Percentiles rank a stretch among this genome's conserved stretches.
Evolutionary conservation across 2,888 invertebrate species (phyloP).

Genomic region (Volucella inanis): DNA sequence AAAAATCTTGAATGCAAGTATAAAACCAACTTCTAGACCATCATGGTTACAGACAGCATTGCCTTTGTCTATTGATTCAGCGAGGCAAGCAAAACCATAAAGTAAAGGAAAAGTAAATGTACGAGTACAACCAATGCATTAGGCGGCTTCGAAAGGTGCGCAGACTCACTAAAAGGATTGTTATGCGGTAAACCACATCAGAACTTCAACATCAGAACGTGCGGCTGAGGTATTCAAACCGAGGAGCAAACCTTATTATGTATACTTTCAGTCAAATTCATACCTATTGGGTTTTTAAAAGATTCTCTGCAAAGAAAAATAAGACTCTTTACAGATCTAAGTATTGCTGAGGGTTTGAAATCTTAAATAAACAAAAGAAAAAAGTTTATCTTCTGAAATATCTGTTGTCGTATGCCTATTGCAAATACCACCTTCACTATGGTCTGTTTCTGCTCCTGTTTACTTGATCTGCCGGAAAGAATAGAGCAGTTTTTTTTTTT

Average conservation of each 20-base stretch:
- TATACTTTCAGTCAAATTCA: conserved; percentile 58
- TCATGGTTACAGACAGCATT: conserved; percentile 60
- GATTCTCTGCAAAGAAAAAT: too few relatives aligned
- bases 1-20: background rate
- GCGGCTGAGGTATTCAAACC: conserved; percentile 21
- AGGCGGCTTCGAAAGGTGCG: conserved; percentile 66
- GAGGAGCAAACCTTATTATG: conserved; percentile 22
- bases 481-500: conserved; percentile 40
- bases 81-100: conserved; percentile 63
- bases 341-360: too few relatives aligned
- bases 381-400: too few relatives aligned
- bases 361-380: too few relatives aligned
- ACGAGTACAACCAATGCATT: conserved; percentile 36
- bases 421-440: conserved; percentile 13
- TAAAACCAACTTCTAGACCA: conserved; percentile 57
- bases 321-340: too few relatives aligned
- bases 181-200: conserved; percentile 73
- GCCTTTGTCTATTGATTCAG: conserved; percentile 71
- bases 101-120: conserved; percentile 56
- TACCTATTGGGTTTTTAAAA: conserved; percentile 27
- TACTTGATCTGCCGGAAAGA: conserved; percentile 35
- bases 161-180: conserved; percentile 74
- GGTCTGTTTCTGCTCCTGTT: conserved; percentile 42
- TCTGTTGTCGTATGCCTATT: too few relatives aligned
- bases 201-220: conserved; percentile 15